phyloP scores from a whole-genome alignment of 2,113 vertebrate species.

The Podarcis cretensis region DNA sequence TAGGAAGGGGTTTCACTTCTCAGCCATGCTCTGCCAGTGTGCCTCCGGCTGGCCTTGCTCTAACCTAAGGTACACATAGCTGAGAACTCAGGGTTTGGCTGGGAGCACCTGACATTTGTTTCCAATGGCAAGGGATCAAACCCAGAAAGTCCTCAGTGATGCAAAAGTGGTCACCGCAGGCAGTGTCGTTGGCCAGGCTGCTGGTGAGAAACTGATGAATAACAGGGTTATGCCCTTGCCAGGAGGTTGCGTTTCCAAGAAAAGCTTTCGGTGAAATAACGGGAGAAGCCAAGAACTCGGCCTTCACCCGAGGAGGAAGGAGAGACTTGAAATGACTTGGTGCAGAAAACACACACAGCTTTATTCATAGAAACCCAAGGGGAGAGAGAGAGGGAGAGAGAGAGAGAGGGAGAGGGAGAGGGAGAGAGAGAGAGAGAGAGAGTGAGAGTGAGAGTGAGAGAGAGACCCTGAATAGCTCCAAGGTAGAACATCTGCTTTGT shows the following conservation, averaged over 20 bases:
- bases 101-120: slow-evolving; percentile 27
- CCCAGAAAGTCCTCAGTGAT: slow-evolving; percentile 47
- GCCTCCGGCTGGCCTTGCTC: neutral
- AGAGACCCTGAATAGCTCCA: neutral
- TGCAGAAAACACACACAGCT: neutral
- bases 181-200: slow-evolving; percentile 48
- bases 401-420: neutral
- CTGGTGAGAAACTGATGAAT: slow-evolving; percentile 62
- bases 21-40: neutral
- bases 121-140: slow-evolving; percentile 49
- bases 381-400: rapidly evolving
- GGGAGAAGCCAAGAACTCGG: slow-evolving; percentile 43
- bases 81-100: neutral
- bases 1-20: neutral
- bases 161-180: slow-evolving; percentile 47
- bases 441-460: too few relatives aligned
- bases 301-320: slow-evolving; percentile 30
- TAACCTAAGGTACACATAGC: neutral
- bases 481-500: too few relatives aligned
- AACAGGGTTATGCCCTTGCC: slow-evolving; percentile 66
- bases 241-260: slow-evolving; percentile 62
- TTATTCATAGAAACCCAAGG: neutral
- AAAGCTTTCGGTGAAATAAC: slow-evolving; percentile 50
- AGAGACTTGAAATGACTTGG: rapidly evolving
- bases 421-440: too few relatives aligned